These are phyloP conservation scores for Conomelus anceps DNA, from an alignment of 2,888 invertebrate genomes.

Conservation along the genomic window DNA sequence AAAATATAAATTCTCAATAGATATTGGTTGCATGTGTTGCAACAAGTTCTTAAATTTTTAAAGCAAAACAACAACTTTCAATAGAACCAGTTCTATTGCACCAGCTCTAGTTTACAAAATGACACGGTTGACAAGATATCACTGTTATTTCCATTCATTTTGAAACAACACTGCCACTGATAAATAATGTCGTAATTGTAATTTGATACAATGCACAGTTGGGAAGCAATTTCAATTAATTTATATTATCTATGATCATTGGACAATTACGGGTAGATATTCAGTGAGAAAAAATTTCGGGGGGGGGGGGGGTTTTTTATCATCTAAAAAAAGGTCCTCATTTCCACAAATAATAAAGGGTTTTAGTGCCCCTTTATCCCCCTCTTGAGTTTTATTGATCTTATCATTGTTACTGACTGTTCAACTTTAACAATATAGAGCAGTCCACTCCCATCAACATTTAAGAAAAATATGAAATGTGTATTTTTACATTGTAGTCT, in stretches of 20 bases:
- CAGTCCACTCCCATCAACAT: background rate
- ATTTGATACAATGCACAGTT: background rate
- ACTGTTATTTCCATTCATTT: background rate
- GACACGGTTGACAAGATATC: background rate
- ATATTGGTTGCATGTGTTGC: background rate
- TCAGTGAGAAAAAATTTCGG: too few species aligned
- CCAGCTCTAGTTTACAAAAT: background rate
- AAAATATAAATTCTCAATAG: background rate
- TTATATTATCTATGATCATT: background rate
- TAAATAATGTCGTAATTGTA: background rate
- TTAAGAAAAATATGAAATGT: background rate
- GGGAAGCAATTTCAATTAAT: background rate
- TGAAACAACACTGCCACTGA: background rate
- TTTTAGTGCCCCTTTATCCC: too few species aligned
- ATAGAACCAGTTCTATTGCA: background rate
- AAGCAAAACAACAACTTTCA: background rate
- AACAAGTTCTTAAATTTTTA: background rate
- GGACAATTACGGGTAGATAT: too few species aligned
- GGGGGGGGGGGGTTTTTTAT: too few species aligned
- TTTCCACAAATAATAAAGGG: too few species aligned
- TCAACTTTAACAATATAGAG: background rate
- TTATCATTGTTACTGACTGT: background rate
- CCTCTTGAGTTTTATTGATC: too few species aligned
- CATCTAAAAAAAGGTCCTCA: too few species aligned
- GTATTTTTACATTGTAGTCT: too few species aligned